phyloP scores from a whole-genome alignment of 1,140 invertebrate species.

The Leptoteleia sp. region DNA sequence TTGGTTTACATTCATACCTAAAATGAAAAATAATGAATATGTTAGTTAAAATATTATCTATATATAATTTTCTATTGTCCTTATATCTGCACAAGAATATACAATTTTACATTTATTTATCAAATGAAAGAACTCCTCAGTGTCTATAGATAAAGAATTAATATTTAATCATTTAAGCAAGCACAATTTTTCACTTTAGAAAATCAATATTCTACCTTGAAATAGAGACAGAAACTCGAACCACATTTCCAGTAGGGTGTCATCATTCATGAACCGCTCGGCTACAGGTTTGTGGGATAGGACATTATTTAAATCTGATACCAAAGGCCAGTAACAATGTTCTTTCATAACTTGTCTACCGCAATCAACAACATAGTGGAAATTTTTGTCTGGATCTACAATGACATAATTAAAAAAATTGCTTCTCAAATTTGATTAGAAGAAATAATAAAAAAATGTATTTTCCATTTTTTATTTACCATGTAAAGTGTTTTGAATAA shows the following conservation, averaged over 20 bases:
- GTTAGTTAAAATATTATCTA: too few species aligned
- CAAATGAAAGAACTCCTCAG: too few species aligned
- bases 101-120: too few species aligned
- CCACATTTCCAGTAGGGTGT: constrained; percentile 95
- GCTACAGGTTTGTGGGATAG: constrained; percentile 95
- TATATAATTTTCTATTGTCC: too few species aligned
- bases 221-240: constrained; percentile 95
- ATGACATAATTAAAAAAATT: constrained; percentile 41
- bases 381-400: constrained; percentile 89
- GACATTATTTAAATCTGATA: constrained; percentile 98
- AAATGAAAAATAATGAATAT: too few species aligned
- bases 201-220: constrained; percentile 86
- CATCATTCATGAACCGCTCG: constrained; percentile 92
- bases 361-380: constrained; percentile 96
- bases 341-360: constrained; percentile 95
- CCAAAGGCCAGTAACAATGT: constrained; percentile 98
- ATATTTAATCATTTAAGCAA: too few species aligned
- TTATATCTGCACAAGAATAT: too few species aligned
- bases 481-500: constrained; percentile 92
- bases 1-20: constrained; percentile 85
- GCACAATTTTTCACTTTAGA: neutral
- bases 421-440: neutral
- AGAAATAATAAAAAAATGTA: too few species aligned
- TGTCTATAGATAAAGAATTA: neutral
- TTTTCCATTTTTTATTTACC: constrained; percentile 85